A percentile compares a stretch with the other conserved stretches of the same genome.
Evolutionary conservation across 2,113 vertebrate genomes (phyloP).

Genomic region (Zosterops lateralis): DNA sequence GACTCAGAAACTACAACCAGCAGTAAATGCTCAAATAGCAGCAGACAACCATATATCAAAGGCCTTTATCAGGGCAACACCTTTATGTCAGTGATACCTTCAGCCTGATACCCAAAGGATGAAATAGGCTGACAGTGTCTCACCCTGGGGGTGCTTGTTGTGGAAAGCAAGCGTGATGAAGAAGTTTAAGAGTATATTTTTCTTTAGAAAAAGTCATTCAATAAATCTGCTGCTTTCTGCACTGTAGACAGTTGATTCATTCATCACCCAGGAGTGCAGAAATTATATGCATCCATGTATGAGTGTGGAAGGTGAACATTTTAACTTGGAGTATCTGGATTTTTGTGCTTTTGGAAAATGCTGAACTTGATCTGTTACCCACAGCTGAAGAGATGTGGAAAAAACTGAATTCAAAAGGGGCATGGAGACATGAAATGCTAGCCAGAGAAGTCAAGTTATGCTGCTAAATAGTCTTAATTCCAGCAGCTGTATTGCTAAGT

Average conservation of each 20-base stretch:
- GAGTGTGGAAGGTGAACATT: background rate
- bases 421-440: background rate
- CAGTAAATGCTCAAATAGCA: background rate
- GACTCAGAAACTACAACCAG: background rate
- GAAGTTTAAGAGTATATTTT: background rate
- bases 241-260: background rate
- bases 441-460: background rate
- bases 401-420: background rate
- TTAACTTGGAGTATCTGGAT: background rate
- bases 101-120: background rate
- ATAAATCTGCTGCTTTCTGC: background rate
- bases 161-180: background rate
- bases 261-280: background rate
- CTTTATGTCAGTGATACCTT: background rate
- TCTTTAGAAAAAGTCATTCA: background rate
- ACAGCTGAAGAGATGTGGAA: background rate
- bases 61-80: background rate
- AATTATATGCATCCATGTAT: rapidly evolving
- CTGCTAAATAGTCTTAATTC: background rate
- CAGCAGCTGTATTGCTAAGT: background rate
- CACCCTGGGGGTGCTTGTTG: rapidly evolving
- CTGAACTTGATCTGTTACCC: background rate
- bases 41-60: background rate
- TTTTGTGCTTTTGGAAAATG: background rate
- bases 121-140: background rate